Conservation (phyloP, 2,113 vertebrate genomes). For the Accipiter virgatus region DNA sequence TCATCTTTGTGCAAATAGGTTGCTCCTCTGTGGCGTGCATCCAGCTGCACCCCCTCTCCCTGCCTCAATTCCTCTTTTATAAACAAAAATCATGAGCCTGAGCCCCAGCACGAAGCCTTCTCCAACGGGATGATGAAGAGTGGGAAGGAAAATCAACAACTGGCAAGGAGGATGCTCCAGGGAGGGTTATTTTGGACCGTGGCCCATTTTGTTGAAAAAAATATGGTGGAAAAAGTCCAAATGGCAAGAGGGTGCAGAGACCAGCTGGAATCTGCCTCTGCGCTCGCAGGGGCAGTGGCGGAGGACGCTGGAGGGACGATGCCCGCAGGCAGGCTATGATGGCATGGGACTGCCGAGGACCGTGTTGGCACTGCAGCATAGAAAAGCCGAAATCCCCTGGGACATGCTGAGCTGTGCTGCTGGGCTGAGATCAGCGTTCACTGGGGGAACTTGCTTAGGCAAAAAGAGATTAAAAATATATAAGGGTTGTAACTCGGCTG, state of each 20-base stretch:
- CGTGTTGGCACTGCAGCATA: fast-evolving
- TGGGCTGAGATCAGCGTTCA: not conserved
- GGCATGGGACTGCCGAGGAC: fast-evolving
- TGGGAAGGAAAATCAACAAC: not conserved
- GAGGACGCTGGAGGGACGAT: not conserved
- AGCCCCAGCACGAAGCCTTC: not conserved
- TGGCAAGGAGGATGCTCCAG: not conserved
- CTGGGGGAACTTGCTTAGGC: not conserved
- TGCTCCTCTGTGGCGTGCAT: not conserved
- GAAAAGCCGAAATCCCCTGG: not conserved
- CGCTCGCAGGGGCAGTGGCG: fast-evolving
- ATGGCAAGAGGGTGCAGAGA: not conserved
- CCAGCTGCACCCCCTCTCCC: not conserved
- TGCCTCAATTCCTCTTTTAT: not conserved
- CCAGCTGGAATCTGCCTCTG: not conserved
- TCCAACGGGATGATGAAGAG: not conserved
- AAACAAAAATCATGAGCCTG: not conserved
- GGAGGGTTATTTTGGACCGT: not conserved
- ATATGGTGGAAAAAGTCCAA: not conserved
- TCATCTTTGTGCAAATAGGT: not conserved
- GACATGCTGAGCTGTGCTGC: not conserved
- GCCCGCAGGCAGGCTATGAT: not conserved
- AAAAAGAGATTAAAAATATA: not conserved
- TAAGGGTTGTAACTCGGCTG: not conserved
- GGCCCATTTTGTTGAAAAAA: not conserved